A percentile compares a stretch with the other conserved stretches of the same genome.
Evolutionary conservation across 2,888 invertebrate genomes (phyloP).

Genomic region (Gortyna flavago): DNA sequence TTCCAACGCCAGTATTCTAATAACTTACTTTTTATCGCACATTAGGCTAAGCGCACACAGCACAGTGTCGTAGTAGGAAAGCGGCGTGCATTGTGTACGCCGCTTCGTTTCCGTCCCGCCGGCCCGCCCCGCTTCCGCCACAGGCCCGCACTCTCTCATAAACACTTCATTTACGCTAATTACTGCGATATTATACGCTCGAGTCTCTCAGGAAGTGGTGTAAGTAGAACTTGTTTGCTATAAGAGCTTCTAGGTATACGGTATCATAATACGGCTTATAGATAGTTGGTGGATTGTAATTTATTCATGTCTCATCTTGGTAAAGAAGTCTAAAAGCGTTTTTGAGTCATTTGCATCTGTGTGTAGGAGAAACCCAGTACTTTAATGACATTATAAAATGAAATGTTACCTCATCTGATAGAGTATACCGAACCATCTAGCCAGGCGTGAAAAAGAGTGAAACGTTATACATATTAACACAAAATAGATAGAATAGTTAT

Average conservation of each 20-base stretch:
- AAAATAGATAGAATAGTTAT: background rate
- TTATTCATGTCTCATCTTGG: background rate
- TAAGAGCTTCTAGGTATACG: background rate
- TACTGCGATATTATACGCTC: constrained; percentile 27
- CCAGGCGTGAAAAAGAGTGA: background rate
- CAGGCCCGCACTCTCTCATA: constrained; percentile 64
- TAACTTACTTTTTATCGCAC: constrained; percentile 20
- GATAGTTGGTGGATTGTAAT: background rate
- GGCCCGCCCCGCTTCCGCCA: constrained; percentile 63
- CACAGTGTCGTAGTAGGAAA: constrained; percentile 54
- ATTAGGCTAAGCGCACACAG: constrained; percentile 41
- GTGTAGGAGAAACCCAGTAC: background rate
- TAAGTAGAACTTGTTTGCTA: constrained; percentile 7
- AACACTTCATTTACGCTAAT: constrained; percentile 45
- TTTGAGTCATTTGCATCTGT: background rate
- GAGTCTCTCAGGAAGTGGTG: constrained; percentile 28
- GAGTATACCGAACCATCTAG: background rate
- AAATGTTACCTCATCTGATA: background rate
- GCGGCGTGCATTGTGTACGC: constrained; percentile 52
- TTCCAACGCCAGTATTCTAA: background rate
- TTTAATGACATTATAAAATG: background rate
- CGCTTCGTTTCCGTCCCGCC: constrained; percentile 62
- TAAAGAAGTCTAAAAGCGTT: too few species aligned
- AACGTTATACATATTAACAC: background rate
- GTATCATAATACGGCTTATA: background rate